phyloP scores from a whole-genome alignment of 2,888 invertebrate species.

The Nezara viridula region DNA sequence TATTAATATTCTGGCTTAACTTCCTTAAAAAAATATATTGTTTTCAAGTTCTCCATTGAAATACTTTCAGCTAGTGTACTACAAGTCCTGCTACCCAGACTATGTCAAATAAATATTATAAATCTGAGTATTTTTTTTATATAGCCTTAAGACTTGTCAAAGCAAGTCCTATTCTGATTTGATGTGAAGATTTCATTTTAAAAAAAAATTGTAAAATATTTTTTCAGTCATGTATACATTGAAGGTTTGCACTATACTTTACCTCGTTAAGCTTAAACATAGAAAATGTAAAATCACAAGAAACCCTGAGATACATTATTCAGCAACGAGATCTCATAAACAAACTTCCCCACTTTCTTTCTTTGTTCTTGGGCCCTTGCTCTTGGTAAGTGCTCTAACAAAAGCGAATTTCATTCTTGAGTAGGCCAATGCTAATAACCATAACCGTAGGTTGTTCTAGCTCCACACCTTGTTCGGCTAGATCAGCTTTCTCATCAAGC shows the following conservation, averaged over 20 bases:
- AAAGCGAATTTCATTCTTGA: not conserved
- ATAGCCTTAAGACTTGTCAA: no score
- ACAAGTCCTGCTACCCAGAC: no score
- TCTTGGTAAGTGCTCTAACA: not conserved
- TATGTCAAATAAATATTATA: no score
- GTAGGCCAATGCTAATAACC: not conserved
- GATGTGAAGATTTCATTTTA: no score
- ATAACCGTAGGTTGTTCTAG: not conserved
- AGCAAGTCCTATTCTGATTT: no score
- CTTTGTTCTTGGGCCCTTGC: not conserved
- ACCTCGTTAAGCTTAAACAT: not conserved
- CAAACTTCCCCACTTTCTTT: not conserved
- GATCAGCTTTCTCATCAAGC: constrained; percentile 1
- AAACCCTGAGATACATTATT: not conserved
- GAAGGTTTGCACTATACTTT: not conserved
- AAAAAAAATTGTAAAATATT: no score
- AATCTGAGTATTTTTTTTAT: no score
- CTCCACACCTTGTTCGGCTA: not conserved
- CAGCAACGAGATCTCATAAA: not conserved
- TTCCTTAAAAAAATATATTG: no score
- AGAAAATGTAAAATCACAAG: not conserved
- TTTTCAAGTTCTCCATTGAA: no score
- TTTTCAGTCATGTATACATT: no score
- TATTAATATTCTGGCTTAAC: no score
- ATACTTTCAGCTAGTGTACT: no score